Conservation (phyloP, 2,797 vertebrate genomes). For the Petrocephalus sullivani region DNA sequence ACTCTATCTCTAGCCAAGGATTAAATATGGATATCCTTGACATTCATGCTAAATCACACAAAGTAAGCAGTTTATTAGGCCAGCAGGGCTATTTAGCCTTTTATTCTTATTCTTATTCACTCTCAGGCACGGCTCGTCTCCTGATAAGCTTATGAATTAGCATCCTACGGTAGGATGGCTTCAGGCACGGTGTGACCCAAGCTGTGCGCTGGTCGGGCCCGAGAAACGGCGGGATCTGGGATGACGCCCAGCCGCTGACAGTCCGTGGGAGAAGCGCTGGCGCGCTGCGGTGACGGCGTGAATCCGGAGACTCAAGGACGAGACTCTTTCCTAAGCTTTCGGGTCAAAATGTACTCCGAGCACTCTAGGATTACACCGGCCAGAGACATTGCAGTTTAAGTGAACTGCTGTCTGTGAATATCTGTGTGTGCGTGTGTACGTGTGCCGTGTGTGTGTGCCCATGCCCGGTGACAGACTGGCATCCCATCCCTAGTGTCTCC, state of each 20-base stretch:
- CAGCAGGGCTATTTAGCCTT: not conserved
- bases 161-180: not conserved
- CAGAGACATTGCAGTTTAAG: not conserved
- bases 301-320: not conserved
- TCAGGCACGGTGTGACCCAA: constrained; percentile 2
- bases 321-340: not conserved
- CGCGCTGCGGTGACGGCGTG: not conserved
- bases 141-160: constrained; percentile 3
- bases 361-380: not conserved
- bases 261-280: not conserved
- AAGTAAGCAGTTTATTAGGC: not conserved
- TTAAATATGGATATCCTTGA: not conserved
- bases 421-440: not conserved
- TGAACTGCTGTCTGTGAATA: not conserved
- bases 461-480: not conserved
- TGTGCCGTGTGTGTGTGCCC: not conserved
- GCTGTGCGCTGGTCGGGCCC: constrained; percentile 9
- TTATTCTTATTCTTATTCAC: not conserved
- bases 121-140: not conserved
- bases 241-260: not conserved
- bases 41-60: not conserved
- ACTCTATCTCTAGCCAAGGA: not conserved
- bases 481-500: not conserved
- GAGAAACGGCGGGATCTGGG: constrained; percentile 13
- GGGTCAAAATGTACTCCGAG: not conserved